phyloP scores from a whole-genome alignment of 2,888 invertebrate genomes.

The Thymelicus acteon region DNA sequence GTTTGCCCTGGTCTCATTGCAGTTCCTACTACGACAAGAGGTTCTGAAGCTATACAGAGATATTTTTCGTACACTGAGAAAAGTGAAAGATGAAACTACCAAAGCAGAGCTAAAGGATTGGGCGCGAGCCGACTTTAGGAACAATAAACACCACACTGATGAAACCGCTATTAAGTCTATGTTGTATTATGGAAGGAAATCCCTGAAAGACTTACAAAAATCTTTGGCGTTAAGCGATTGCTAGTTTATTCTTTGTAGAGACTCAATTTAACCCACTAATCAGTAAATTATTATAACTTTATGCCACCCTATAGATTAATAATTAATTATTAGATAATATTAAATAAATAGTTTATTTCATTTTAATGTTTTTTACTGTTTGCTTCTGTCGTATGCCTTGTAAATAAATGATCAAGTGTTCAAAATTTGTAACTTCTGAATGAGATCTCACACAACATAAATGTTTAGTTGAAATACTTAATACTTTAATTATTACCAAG shows the following conservation, averaged over 20 bases:
- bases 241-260: slow-evolving; percentile 25
- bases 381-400: no score
- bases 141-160: slow-evolving; percentile 88
- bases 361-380: no score
- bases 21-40: slow-evolving; percentile 93
- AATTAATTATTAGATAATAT: no score
- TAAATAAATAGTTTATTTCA: no score
- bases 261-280: no score
- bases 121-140: slow-evolving; percentile 90
- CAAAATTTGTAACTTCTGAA: no score
- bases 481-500: no score
- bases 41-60: slow-evolving; percentile 90
- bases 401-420: no score
- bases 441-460: no score
- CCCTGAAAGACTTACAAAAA: slow-evolving; percentile 87
- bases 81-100: slow-evolving; percentile 87
- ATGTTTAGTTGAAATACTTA: no score
- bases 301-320: no score
- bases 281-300: no score
- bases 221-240: slow-evolving; percentile 86
- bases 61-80: slow-evolving; percentile 87
- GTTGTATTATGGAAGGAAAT: slow-evolving; percentile 88
- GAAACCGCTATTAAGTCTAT: slow-evolving; percentile 90
- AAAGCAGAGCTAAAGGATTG: slow-evolving; percentile 88
- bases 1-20: slow-evolving; percentile 52